Evolutionary conservation across 35 echinoderm and acorn worm species (phyloP), one percentile per base, ranked within the genome.

Genomic region (Patiria miniata): DNA sequence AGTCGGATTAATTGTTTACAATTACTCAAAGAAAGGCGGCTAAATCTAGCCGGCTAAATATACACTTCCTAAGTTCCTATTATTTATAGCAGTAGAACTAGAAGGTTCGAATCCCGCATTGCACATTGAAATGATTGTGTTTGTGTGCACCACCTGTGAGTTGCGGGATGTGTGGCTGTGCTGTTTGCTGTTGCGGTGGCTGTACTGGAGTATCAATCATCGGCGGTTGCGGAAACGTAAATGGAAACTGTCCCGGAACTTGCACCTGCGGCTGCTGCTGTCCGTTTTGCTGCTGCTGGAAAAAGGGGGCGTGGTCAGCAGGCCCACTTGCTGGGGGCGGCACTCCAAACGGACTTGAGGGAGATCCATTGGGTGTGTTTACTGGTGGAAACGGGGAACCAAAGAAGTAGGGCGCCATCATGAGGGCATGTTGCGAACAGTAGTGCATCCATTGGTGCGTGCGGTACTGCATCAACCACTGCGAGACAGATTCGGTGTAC

Each of bases 401-500:
- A 16, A 90, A 83, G 57, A 83, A 90, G 51, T 76, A 90, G 12
- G 88, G 88, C 10, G 79, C 88, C 39, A 90, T 81, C 54, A 83
- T 83, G 56, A 90, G 58, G 19, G 79, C 68, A 50, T 90, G 58
- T 83, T 82, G 80, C 17, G 40, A 82, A 12, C 40, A 52, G n/a
- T 50, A 51, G 2, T 44, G 28, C 80, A 82, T 82, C 80, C 80
- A 82, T 23, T 82, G 80, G 17, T 82, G 83, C 28, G 28, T 68
- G 38, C 77, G 80, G 57, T 91, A 91, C 34, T 86, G 51, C 39
- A 61, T 77, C 50, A 91, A 68, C 90, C 90, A 91, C 33, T 91
- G 83, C 16, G 65, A 36, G 2, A 91, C 90, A 38, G 83, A 44
- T 12, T 86, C 40, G 1, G 69, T 78, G 73, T 91, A 91, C 38